Percentiles rank a stretch among this genome's conserved stretches.
Evolutionary conservation across 2,888 invertebrate genomes (phyloP).

Genomic region (Rotaria magnacalcarata): DNA sequence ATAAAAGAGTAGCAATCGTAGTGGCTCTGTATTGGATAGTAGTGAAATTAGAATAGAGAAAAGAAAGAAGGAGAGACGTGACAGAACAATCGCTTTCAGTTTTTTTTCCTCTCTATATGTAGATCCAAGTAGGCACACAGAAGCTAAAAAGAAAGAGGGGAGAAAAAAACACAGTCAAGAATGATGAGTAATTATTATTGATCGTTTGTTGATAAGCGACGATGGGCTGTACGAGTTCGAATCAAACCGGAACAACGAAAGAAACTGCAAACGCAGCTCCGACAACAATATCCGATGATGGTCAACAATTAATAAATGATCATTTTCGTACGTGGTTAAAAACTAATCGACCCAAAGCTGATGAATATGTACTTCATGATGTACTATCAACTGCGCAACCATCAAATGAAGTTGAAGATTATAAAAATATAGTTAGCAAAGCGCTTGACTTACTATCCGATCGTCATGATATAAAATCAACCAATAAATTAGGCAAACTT

Average conservation of each 20-base stretch:
- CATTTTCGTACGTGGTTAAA: slow-evolving; percentile 29
- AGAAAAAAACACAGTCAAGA: background rate
- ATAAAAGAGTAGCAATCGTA: background rate
- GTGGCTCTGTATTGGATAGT: background rate
- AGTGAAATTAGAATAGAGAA: slow-evolving; percentile 10
- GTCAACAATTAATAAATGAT: background rate
- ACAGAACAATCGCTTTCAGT: background rate
- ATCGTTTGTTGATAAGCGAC: background rate
- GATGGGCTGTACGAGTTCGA: background rate
- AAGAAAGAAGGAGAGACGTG: background rate
- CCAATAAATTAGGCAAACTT: slow-evolving; percentile 31
- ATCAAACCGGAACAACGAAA: slow-evolving; percentile 2
- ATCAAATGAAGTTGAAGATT: slow-evolving; percentile 29
- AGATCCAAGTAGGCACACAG: background rate
- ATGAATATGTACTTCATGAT: slow-evolving; percentile 22
- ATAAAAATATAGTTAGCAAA: background rate
- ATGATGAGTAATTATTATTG: slow-evolving; percentile 26
- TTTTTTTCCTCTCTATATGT: background rate
- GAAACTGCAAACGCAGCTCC: background rate
- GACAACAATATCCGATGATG: background rate
- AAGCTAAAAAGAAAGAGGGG: background rate
- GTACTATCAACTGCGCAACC: background rate
- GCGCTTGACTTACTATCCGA: background rate
- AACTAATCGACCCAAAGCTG: slow-evolving; percentile 21
- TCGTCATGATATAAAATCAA: slow-evolving; percentile 23